Evolutionary conservation across 2,888 invertebrate genomes (phyloP), one percentile per base, ranked within the genome.

Genomic region (Lasioglossum malachurum): DNA sequence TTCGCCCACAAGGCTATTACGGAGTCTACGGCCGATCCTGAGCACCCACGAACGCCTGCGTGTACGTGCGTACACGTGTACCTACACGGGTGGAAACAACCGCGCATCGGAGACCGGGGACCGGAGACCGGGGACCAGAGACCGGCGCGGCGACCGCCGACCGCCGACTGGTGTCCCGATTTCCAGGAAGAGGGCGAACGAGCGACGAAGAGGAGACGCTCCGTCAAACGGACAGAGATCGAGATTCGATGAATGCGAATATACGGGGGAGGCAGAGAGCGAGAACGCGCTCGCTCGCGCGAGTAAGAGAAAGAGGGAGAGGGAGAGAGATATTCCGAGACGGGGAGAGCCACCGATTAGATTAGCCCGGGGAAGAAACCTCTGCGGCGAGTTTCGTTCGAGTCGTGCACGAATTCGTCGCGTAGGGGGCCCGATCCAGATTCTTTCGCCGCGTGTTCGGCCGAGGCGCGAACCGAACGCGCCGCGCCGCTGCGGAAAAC

Each of bases 1-100:
- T 90, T 91, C 92, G 92, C 92, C 92, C 90, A 91, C 92, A 80
- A 80, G 82, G 88, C 91, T 86, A 91, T 91, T 89, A 88, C 89
- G 78, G 83, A 86, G 89, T 83, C 91, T 91, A 88, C 91, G 82
- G 82, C 46, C 85, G 90, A 89, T 89, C 87, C 89, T 86, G 91
- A 83, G 90, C 89, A 88, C 79, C 89, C 83, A 88, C 84, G 89
- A 81, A 60, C 78, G 86, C 72, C 75, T 74, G 31, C 83, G 87
- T 83, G 82, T 80, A 84, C 82, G 85, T 78, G 82, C 76, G 80
- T 87, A 83, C 79, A 81, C 81, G 86, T 80, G 83, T 85, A 83
- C 83, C 78, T 84, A 88, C 84, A 85, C 84, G 88, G 82, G 80
- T 46, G 78, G 64, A 80, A 75, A 80, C 83, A 83, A 80, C 75